Conservation (phyloP, 1,140 invertebrate species). For the Bombus vancouverensis region DNA sequence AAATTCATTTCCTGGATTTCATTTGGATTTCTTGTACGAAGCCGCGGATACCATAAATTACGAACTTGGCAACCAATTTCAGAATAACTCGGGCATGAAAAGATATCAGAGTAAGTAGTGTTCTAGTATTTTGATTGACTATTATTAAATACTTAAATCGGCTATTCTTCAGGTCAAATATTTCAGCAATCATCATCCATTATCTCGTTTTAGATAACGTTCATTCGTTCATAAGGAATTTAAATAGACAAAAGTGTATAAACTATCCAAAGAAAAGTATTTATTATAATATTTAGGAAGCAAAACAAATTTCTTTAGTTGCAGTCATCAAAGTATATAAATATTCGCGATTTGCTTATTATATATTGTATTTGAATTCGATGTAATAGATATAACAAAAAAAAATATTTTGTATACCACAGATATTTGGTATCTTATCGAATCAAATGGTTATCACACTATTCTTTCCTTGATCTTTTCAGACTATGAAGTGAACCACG, state of each 20-base stretch:
- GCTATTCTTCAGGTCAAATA: neutral
- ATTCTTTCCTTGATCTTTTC: slow-evolving; percentile 9
- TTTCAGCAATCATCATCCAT: neutral
- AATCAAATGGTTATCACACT: slow-evolving; percentile 25
- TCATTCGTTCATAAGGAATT: no score
- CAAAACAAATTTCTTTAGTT: neutral
- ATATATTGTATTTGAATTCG: no score
- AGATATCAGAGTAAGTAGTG: neutral
- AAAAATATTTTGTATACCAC: neutral
- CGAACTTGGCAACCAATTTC: neutral
- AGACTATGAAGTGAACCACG: slow-evolving; percentile 24
- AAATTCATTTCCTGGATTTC: neutral
- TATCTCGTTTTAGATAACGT: neutral
- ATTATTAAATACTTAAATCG: neutral
- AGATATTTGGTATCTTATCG: slow-evolving; percentile 55
- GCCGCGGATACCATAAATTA: no score
- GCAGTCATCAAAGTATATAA: no score
- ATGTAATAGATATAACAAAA: no score
- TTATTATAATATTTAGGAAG: no score
- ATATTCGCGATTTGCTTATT: no score
- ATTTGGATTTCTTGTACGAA: neutral
- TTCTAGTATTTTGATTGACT: neutral
- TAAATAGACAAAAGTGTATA: no score
- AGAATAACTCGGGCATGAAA: neutral
- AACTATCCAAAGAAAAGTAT: no score